phyloP scores from a whole-genome alignment of 2,797 vertebrate species.

The Manis javanica region DNA sequence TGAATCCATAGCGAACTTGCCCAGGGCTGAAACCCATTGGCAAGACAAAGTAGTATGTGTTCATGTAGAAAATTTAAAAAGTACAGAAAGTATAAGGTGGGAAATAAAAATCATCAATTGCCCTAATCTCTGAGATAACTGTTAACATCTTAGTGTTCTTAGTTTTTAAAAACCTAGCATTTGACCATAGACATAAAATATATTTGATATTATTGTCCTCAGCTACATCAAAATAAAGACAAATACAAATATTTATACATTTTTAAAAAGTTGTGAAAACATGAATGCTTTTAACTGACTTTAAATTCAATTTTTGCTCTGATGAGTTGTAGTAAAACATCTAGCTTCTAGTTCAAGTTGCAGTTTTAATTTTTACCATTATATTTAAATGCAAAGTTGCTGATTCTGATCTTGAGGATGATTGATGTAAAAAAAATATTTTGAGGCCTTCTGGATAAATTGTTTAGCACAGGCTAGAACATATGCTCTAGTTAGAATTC shows the following conservation, averaged over 20 bases:
- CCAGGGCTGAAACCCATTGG: too few relatives aligned
- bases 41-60: neutral
- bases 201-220: constrained; percentile 18
- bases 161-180: neutral
- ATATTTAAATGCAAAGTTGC: neutral
- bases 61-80: constrained; percentile 24
- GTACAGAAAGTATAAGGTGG: neutral
- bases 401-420: neutral
- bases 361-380: neutral
- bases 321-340: neutral
- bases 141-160: neutral
- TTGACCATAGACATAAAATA: neutral
- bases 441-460: constrained; percentile 45
- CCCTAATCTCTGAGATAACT: neutral
- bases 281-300: neutral
- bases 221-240: constrained; percentile 21
- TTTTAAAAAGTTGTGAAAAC: constrained; percentile 16
- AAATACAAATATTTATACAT: neutral
- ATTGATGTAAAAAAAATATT: constrained; percentile 51
- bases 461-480: constrained; percentile 15
- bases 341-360: neutral
- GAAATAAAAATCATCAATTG: neutral
- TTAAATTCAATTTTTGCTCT: constrained; percentile 24
- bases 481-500: constrained; percentile 45
- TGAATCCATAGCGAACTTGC: too few relatives aligned